Conservation (phyloP, 2,113 vertebrate genomes). For the Sterna hirundo region DNA sequence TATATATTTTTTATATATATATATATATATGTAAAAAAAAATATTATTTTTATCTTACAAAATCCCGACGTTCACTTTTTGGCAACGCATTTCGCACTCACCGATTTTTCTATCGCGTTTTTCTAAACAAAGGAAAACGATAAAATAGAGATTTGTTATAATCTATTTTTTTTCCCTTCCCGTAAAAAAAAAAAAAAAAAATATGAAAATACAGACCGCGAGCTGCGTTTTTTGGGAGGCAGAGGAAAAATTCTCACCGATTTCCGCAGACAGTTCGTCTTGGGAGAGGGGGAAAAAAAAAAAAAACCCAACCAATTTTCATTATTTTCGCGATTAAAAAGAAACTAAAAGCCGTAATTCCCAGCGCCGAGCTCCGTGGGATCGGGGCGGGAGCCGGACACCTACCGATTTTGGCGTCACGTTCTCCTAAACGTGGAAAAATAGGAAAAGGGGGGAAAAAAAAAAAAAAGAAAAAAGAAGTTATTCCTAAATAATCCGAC, state of each 20-base stretch:
- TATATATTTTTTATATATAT: too few species aligned
- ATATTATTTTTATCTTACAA: too few species aligned
- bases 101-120: background rate
- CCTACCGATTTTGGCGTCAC: background rate
- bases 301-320: background rate
- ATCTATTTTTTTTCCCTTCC: background rate
- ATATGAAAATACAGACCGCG: too few species aligned
- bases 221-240: background rate
- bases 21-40: too few species aligned
- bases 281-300: too few species aligned
- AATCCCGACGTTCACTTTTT: too few species aligned
- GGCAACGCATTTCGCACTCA: background rate
- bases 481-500: background rate
- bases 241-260: background rate
- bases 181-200: background rate
- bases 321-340: too few species aligned
- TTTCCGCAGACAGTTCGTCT: background rate
- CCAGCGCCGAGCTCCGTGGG: accelerated
- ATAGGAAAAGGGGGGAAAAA: background rate
- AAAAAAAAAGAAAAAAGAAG: too few species aligned
- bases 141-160: too few species aligned
- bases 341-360: background rate
- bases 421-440: background rate
- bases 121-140: background rate
- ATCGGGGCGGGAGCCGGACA: background rate